Conservation (phyloP, 2,113 vertebrate genomes). For the Lucifuga dentata region DNA sequence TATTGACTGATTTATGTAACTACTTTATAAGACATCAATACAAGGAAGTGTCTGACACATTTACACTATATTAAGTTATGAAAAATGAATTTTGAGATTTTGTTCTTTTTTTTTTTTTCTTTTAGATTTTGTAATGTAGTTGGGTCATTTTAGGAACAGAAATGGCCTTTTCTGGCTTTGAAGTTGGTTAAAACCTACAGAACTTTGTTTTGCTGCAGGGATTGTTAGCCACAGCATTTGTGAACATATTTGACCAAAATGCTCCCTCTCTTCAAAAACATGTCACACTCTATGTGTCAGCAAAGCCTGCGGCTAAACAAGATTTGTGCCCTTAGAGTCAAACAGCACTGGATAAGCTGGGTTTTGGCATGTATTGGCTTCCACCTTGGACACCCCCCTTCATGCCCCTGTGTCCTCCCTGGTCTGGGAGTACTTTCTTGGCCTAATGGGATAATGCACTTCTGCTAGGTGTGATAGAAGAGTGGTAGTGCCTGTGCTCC, state of each 20-base stretch:
- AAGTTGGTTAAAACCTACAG: neutral
- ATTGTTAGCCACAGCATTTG: slow-evolving; percentile 14
- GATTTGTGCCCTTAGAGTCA: slow-evolving; percentile 57
- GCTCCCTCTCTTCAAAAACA: slow-evolving; percentile 32
- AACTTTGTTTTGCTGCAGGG: neutral
- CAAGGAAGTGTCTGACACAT: neutral
- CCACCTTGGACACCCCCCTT: slow-evolving; percentile 36
- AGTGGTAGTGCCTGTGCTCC: slow-evolving; percentile 56
- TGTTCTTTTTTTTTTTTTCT: no score
- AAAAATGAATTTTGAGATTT: no score
- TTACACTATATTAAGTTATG: neutral
- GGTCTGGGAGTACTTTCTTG: slow-evolving; percentile 34
- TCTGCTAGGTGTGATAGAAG: slow-evolving; percentile 59
- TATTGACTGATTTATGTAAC: slow-evolving; percentile 23
- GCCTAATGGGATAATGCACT: slow-evolving; percentile 79
- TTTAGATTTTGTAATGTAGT: neutral
- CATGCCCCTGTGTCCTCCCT: slow-evolving; percentile 32
- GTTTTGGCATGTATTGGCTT: slow-evolving; percentile 52
- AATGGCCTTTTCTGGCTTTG: neutral
- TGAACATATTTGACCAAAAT: slow-evolving; percentile 27
- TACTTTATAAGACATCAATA: neutral
- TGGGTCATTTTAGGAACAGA: neutral
- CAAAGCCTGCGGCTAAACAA: slow-evolving; percentile 54
- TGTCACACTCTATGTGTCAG: slow-evolving; percentile 37
- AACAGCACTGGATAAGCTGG: slow-evolving; percentile 55